Evolutionary conservation across 2,797 vertebrate species (phyloP), one percentile per base, ranked within the genome.

Genomic region (Remorina albescens): DNA sequence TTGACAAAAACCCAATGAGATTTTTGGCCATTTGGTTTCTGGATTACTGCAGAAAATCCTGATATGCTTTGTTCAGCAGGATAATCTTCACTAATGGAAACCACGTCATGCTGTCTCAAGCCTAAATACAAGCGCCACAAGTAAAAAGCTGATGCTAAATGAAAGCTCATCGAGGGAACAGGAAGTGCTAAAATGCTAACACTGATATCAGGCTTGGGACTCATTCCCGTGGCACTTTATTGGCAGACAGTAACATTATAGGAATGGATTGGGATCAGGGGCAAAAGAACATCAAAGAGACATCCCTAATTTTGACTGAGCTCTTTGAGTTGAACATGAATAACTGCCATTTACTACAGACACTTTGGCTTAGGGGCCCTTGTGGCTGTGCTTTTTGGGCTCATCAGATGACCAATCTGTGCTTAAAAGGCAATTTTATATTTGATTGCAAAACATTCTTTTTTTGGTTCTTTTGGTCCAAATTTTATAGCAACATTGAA

Each of bases 341-440:
- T 25, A 12, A 49, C 47, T 49, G 47, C 47, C 47, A 49, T 12
- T 25, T 47, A 47, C 2, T 23, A 23, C 46, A 47, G 47, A 25
- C 11, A 49, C 21, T 13, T 23, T 49, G 47, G 21, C 21, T 49
- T 49, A 25, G 23, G 23, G 11, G 47, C 21, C 44, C n/a, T 54
- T 23, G 16, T 37, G n/a, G 5, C 32, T 6, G 41, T 39, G 60
- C 70, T 9, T 50, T 23, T 7, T 25, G 9, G 44, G 61, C 21
- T 34, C 26, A 47, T 41, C 5, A 60, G 42, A 50, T 57, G 26
- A 67, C 49, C 49, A 41, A 21, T 36, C 36, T 8, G 4, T 5
- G 42, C 41, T 71, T 50, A 56, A 53, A 60, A 58, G 51, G 3
- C 44, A 2, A 50, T 62, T 75, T 75, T 26, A 44, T 28, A 42